Conservation (phyloP, 2,888 invertebrate species). For the Timema cristinae region DNA sequence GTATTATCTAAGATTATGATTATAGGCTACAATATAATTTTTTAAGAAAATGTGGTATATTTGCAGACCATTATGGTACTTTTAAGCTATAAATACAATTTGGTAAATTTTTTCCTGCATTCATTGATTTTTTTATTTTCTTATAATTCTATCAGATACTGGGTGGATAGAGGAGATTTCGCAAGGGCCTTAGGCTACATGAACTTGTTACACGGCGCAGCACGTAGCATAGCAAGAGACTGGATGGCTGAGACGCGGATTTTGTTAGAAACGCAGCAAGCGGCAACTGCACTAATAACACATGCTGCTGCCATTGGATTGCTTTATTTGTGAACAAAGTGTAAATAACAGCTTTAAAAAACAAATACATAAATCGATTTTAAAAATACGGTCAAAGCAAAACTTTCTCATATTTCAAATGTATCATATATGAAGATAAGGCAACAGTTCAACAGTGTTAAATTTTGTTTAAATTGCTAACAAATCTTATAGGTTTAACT, state of each 20-base stretch:
- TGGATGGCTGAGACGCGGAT: conserved; percentile 84
- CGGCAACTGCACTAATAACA: conserved; percentile 82
- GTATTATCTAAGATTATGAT: neutral
- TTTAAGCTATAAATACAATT: neutral
- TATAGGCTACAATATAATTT: neutral
- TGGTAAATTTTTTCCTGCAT: neutral
- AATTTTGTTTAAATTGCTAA: too few relatives aligned
- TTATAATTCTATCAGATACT: conserved; percentile 58
- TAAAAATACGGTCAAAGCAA: too few relatives aligned
- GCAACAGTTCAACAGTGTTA: too few relatives aligned
- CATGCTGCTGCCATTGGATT: conserved; percentile 78
- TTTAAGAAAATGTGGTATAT: neutral
- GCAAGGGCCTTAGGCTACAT: conserved; percentile 81
- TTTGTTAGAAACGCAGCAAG: conserved; percentile 84
- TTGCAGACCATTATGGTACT: neutral
- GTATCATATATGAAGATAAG: too few relatives aligned
- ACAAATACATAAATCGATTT: too few relatives aligned
- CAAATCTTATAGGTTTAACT: too few relatives aligned
- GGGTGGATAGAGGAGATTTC: conserved; percentile 84
- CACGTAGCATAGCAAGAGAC: conserved; percentile 73
- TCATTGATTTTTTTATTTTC: neutral
- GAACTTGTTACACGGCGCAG: conserved; percentile 83
- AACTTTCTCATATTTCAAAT: too few relatives aligned
- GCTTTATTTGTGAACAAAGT: conserved; percentile 41
- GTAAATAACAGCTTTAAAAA: too few relatives aligned